These are phyloP conservation scores for Cepaea nemoralis DNA, from an alignment of 1,140 invertebrate genomes.

Conservation along the genomic window DNA sequence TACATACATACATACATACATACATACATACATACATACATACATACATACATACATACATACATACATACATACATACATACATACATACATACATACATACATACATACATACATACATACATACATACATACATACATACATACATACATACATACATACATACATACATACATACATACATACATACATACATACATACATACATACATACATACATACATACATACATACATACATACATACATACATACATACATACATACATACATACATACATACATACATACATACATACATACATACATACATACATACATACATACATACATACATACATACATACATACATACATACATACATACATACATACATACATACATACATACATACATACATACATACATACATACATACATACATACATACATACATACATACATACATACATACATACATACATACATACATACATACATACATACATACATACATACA, in stretches of 20 bases:
- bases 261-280: constrained; percentile 11
- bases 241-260: constrained; percentile 11
- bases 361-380: constrained; percentile 6
- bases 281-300: constrained; percentile 11
- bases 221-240: constrained; percentile 12
- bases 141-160: constrained; percentile 11
- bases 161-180: constrained; percentile 7
- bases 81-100: constrained; percentile 11
- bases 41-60: constrained; percentile 11
- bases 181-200: constrained; percentile 2
- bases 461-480: constrained; percentile 1
- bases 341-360: constrained; percentile 11
- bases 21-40: constrained; percentile 11
- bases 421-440: constrained; percentile 11
- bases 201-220: constrained; percentile 12
- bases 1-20: constrained; percentile 11
- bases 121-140: constrained; percentile 6
- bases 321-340: constrained; percentile 11
- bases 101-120: constrained; percentile 11
- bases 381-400: constrained; percentile 7
- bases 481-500: too few species aligned
- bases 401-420: constrained; percentile 11
- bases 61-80: constrained; percentile 11
- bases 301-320: constrained; percentile 11
- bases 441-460: constrained; percentile 7